Percentiles rank a stretch among this genome's conserved stretches.
Evolutionary conservation across 92 coral and sea anemone species (phyloP).

Genomic region (Meandrina meandrites): DNA sequence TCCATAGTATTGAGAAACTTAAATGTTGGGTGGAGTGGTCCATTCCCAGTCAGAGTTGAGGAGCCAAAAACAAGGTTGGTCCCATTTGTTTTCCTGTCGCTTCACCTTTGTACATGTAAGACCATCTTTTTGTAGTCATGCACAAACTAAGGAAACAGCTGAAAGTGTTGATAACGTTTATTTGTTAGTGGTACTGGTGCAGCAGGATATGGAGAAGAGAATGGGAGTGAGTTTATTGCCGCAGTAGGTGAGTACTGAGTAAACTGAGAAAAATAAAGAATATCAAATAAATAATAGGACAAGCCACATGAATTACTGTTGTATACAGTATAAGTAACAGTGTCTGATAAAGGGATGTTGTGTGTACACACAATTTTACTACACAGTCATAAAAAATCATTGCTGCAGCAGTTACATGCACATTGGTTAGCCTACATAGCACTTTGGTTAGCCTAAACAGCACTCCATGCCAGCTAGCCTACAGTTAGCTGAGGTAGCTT

Average conservation of each 20-base stretch:
- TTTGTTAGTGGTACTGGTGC: conserved; percentile 12
- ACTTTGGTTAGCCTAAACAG: no score
- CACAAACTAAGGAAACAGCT: background rate
- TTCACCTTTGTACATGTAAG: background rate
- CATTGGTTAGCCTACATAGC: no score
- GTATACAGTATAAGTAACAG: no score
- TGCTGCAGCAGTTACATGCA: no score
- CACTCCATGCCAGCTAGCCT: no score
- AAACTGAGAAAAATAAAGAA: background rate
- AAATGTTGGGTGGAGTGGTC: conserved; percentile 72
- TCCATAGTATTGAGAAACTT: conserved; percentile 74
- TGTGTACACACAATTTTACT: no score
- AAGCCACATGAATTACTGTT: no score
- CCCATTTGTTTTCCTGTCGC: background rate
- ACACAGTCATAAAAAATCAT: no score
- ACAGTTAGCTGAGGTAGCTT: no score
- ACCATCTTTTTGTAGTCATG: background rate
- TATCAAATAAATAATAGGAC: no score
- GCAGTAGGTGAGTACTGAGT: conserved; percentile 6
- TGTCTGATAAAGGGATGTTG: no score
- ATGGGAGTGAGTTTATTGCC: conserved; percentile 35
- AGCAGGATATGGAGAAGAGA: conserved; percentile 38
- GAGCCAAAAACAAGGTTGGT: conserved; percentile 64
- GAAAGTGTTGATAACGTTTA: background rate
- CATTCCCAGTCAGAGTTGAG: conserved; percentile 87